phyloP scores from a whole-genome alignment of 1,140 invertebrate species.

The Palaemon carinicauda region DNA sequence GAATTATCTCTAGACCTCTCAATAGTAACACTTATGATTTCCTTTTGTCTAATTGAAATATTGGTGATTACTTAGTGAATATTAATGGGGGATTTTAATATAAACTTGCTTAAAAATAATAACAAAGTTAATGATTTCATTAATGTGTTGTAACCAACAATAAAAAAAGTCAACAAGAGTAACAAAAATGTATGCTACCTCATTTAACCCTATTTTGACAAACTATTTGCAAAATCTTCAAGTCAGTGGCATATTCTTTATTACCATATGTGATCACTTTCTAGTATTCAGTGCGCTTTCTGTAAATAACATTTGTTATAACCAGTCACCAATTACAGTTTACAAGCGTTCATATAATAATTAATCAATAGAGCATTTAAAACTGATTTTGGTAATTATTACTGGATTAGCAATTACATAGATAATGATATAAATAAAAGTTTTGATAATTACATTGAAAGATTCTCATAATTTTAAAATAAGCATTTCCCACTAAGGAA shows the following conservation, averaged over 20 bases:
- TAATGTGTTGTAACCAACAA: not conserved
- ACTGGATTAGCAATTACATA: not conserved
- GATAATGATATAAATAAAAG: not conserved
- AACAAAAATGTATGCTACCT: not conserved
- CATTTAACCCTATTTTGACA: not conserved
- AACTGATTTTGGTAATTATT: not conserved
- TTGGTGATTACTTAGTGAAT: not conserved
- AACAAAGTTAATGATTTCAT: not conserved
- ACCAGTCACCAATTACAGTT: not conserved
- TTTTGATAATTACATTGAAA: not conserved
- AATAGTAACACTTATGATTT: not conserved
- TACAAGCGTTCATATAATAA: not conserved
- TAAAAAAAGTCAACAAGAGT: not conserved
- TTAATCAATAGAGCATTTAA: not conserved
- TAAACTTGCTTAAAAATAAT: not conserved
- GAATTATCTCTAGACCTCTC: not conserved
- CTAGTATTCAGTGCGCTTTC: not conserved
- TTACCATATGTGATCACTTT: slow-evolving; percentile 7
- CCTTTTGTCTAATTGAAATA: not conserved
- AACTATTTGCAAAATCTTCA: not conserved
- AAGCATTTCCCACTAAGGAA: not conserved
- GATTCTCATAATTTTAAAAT: not conserved
- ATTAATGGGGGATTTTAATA: not conserved
- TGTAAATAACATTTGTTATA: not conserved
- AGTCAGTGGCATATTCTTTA: not conserved